These are phyloP conservation scores for Colinus virginianus DNA, from an alignment of 2,113 vertebrate species.

Conservation along the genomic window DNA sequence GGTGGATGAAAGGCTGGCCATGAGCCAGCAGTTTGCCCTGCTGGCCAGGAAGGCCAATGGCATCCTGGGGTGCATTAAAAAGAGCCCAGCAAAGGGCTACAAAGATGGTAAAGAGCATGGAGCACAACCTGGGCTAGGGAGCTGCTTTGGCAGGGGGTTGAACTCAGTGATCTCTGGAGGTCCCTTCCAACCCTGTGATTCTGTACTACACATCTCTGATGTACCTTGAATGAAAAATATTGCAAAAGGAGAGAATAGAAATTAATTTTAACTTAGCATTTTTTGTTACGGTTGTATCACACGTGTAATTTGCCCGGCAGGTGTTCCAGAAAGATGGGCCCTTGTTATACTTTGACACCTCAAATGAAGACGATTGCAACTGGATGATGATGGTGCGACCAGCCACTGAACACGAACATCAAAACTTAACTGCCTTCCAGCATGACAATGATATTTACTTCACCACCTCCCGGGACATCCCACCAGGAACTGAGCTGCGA, in stretches of 20 bases:
- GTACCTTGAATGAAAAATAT: neutral
- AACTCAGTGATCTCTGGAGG: too few relatives aligned
- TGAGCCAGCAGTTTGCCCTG: too few relatives aligned
- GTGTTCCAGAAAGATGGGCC: conserved; percentile 91
- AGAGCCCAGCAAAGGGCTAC: too few relatives aligned
- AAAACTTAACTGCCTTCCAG: conserved; percentile 96
- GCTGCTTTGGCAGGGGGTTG: too few relatives aligned
- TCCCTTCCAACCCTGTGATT: too few relatives aligned
- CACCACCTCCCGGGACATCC: conserved; percentile 94
- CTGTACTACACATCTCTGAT: neutral
- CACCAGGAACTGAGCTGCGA: conserved; percentile 90
- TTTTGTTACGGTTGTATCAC: neutral
- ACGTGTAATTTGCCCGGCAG: conserved; percentile 62
- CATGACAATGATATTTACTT: conserved; percentile 94
- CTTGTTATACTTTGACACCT: conserved; percentile 89
- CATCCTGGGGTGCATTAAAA: too few relatives aligned
- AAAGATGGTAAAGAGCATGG: too few relatives aligned
- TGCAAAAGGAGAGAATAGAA: neutral
- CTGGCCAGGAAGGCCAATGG: too few relatives aligned
- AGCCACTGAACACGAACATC: conserved; percentile 86
- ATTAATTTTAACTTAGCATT: neutral
- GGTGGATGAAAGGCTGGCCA: too few relatives aligned
- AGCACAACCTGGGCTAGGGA: too few relatives aligned
- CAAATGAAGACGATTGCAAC: conserved; percentile 95
- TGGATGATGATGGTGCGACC: conserved; percentile 99